Percentiles rank a stretch among this genome's conserved stretches.
phyloP scores from a whole-genome alignment of 2,888 invertebrate species.

The Drosophila borborema region DNA sequence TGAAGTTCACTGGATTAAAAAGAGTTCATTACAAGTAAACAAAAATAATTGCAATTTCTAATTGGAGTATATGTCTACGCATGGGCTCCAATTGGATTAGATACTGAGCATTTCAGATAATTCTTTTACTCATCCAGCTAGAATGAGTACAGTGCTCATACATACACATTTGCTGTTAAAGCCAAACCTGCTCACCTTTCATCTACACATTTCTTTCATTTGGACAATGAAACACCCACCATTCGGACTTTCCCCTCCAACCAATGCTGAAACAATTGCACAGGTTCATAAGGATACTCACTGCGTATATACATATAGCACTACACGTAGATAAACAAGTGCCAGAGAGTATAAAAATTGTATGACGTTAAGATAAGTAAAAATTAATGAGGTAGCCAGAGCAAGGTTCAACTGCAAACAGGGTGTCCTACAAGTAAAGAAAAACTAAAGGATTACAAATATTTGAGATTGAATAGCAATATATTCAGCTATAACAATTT shows the following conservation, averaged over 20 bases:
- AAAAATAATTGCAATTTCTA: background rate
- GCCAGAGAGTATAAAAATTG: slow-evolving; percentile 55
- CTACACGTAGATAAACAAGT: slow-evolving; percentile 70
- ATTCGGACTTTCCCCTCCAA: background rate
- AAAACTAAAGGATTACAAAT: no score
- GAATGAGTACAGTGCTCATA: no score
- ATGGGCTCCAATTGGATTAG: background rate
- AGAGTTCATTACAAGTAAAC: background rate
- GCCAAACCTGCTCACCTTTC: background rate
- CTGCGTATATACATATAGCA: slow-evolving; percentile 24
- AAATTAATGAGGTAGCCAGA: slow-evolving; percentile 70
- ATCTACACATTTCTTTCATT: background rate
- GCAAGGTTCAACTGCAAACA: slow-evolving; percentile 50
- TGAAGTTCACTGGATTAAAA: slow-evolving; percentile 7
- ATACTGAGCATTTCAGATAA: background rate
- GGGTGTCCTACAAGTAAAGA: slow-evolving; percentile 29
- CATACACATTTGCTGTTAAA: background rate
- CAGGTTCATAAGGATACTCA: slow-evolving; percentile 33
- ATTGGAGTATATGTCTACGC: background rate
- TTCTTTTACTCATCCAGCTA: background rate
- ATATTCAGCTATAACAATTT: background rate
- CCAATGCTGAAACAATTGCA: slow-evolving; percentile 20
- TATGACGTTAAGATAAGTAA: slow-evolving; percentile 73
- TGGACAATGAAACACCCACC: slow-evolving; percentile 15
- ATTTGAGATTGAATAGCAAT: background rate